Conservation (phyloP, 1,140 invertebrate species). For the Neodiprion lecontei region DNA sequence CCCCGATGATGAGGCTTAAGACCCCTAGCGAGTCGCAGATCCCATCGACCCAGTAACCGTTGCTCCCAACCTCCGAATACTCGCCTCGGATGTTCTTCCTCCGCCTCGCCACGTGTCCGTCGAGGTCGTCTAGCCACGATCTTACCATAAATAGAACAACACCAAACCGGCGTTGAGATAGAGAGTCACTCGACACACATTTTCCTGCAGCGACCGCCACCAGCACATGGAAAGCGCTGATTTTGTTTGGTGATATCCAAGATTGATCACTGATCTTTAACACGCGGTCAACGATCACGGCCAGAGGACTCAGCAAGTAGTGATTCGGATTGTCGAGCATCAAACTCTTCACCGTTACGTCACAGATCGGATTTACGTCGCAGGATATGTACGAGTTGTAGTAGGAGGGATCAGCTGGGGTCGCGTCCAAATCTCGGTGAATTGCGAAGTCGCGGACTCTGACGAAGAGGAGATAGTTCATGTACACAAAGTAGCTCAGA, state of each 20-base stretch:
- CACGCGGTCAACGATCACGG: constrained; percentile 69
- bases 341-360: constrained; percentile 77
- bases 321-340: constrained; percentile 79
- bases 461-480: constrained; percentile 68
- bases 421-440: constrained; percentile 33
- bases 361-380: constrained; percentile 74
- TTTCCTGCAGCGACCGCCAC: constrained; percentile 74
- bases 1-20: constrained; percentile 70
- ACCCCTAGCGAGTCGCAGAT: constrained; percentile 78
- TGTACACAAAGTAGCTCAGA: constrained; percentile 62
- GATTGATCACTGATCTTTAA: constrained; percentile 67
- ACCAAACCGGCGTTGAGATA: constrained; percentile 71
- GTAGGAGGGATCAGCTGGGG: not conserved
- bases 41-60: constrained; percentile 77
- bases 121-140: constrained; percentile 80
- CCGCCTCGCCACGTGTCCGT: constrained; percentile 78
- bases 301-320: constrained; percentile 77
- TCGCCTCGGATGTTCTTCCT: constrained; percentile 74
- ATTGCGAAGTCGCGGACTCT: constrained; percentile 67
- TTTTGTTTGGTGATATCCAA: constrained; percentile 79
- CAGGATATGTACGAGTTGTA: constrained; percentile 67
- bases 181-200: constrained; percentile 71
- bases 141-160: constrained; percentile 77
- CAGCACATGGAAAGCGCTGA: constrained; percentile 77
- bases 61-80: constrained; percentile 72